Conservation (phyloP, 2,113 vertebrate species). For the Dipodomys spectabilis region DNA sequence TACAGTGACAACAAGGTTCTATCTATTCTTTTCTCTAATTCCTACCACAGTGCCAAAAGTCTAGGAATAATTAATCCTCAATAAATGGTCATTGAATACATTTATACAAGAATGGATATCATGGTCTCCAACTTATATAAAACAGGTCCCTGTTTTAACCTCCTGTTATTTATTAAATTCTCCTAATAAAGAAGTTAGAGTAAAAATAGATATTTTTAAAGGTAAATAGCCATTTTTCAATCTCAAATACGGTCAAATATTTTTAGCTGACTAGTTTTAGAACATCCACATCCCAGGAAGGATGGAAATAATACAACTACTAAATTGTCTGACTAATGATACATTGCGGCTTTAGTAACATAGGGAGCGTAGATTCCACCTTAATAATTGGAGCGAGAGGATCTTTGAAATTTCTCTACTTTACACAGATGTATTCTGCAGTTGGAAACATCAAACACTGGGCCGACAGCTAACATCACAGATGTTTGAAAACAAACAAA, state of each 20-base stretch:
- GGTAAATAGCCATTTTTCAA: background rate
- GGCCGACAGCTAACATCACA: conserved; percentile 78
- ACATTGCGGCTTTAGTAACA: background rate
- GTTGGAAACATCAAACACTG: conserved; percentile 81
- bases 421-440: conserved; percentile 71
- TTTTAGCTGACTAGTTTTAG: conserved; percentile 12
- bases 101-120: background rate
- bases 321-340: background rate
- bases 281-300: background rate
- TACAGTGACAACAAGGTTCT: background rate
- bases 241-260: background rate
- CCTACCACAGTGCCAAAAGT: no score
- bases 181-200: background rate
- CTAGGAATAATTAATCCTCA: background rate
- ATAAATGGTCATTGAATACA: background rate
- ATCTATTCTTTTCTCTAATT: background rate
- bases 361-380: background rate
- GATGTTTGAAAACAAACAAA: conserved; percentile 80
- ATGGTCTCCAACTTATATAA: background rate
- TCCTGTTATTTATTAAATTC: background rate
- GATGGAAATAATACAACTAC: conserved; percentile 23
- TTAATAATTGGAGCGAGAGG: conserved; percentile 31
- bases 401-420: conserved; percentile 55
- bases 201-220: background rate
- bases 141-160: background rate